A percentile compares a stretch with the other conserved stretches of the same genome.
Conservation (phyloP, 2,888 invertebrate genomes). For the Erpobdella octoculata region DNA sequence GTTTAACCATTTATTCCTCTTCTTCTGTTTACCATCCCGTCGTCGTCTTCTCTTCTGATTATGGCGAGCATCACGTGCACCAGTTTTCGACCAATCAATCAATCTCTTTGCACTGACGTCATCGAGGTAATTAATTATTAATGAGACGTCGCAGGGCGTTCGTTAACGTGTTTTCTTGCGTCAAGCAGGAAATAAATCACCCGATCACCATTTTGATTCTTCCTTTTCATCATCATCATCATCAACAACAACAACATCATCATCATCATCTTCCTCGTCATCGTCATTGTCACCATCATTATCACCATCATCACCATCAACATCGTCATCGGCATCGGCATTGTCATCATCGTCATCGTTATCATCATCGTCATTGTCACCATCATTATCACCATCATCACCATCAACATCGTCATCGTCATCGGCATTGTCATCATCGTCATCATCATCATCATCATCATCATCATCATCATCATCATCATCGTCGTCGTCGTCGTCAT, state of each 20-base stretch:
- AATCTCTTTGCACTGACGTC: too few species aligned
- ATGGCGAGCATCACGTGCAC: too few species aligned
- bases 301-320: neutral
- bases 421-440: constrained; percentile 6
- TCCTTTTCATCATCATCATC: neutral
- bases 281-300: neutral
- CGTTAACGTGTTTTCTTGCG: too few species aligned
- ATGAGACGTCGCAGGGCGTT: too few species aligned
- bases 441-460: constrained; percentile 21
- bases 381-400: too few species aligned
- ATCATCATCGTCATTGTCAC: too few species aligned
- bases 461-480: constrained; percentile 21
- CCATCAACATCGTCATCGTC: neutral
- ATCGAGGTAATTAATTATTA: too few species aligned
- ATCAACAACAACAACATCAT: neutral
- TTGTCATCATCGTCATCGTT: neutral
- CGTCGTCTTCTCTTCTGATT: too few species aligned
- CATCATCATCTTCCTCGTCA: neutral
- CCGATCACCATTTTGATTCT: too few species aligned
- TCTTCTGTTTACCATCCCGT: neutral
- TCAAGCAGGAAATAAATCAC: too few species aligned
- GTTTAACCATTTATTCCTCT: neutral
- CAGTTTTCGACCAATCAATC: too few species aligned
- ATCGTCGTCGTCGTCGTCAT: neutral
- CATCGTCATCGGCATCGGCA: neutral